phyloP scores from a whole-genome alignment of 2,113 vertebrate genomes.

The Phylloscopus trochiloides region DNA sequence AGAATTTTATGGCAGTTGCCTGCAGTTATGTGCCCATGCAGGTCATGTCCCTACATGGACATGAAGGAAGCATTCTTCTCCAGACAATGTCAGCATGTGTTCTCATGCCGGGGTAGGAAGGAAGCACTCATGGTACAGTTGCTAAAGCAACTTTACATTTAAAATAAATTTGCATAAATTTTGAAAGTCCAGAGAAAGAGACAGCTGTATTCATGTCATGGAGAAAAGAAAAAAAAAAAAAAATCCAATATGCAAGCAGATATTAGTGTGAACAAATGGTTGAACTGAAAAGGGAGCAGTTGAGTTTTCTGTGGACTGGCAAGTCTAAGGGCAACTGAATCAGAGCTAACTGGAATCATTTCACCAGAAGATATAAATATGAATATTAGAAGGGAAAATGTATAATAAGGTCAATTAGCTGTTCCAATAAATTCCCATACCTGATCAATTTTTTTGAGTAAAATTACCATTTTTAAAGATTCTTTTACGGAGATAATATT shows the following conservation, averaged over 20 bases:
- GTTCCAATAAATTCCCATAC: not conserved
- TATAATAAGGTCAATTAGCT: not conserved
- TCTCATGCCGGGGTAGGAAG: not conserved
- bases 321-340: not conserved
- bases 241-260: not conserved
- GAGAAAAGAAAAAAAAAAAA: not conserved
- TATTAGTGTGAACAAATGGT: not conserved
- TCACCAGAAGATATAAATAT: not conserved
- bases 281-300: not conserved
- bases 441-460: not conserved
- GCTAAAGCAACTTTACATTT: not conserved
- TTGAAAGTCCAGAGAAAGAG: not conserved
- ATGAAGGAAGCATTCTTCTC: not conserved
- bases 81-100: not conserved
- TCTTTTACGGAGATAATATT: not conserved
- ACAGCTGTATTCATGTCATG: not conserved
- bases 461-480: not conserved
- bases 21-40: not conserved
- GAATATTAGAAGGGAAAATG: not conserved
- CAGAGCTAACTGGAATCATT: not conserved
- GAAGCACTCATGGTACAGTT: not conserved
- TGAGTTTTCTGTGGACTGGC: not conserved
- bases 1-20: not conserved
- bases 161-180: not conserved
- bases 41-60: not conserved